These are phyloP conservation scores for Cariama cristata DNA, from an alignment of 2,113 vertebrate genomes.

Conservation along the genomic window DNA sequence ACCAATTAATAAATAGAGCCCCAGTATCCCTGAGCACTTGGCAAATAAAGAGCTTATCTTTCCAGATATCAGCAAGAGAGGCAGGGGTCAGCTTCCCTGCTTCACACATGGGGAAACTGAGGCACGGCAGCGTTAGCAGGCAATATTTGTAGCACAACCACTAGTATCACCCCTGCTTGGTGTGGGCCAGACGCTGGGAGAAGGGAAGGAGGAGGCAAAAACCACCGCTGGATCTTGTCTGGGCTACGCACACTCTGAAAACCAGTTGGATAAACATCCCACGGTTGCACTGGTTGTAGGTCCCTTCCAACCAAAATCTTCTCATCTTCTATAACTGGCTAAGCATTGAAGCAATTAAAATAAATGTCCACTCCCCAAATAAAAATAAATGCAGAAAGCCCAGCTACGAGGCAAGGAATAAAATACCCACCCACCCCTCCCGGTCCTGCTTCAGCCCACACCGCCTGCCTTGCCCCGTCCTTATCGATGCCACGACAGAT, in stretches of 20 bases:
- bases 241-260: rapidly evolving
- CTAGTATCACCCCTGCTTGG: not conserved
- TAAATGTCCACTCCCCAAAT: not conserved
- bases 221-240: rapidly evolving
- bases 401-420: not conserved
- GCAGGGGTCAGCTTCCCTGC: not conserved
- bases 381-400: not conserved
- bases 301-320: not conserved
- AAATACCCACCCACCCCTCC: not conserved
- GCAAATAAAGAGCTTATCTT: not conserved
- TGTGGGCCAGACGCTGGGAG: not conserved
- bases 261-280: not conserved
- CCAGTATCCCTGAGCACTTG: not conserved
- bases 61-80: not conserved
- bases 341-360: not conserved
- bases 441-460: not conserved
- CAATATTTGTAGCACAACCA: not conserved
- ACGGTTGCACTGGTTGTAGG: not conserved
- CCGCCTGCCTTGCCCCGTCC: not conserved
- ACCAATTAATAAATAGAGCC: not conserved
- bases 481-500: not conserved
- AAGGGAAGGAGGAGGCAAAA: not conserved
- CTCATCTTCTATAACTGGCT: not conserved
- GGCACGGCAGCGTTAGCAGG: not conserved
- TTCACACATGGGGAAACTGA: not conserved